A percentile compares a stretch with the other conserved stretches of the same genome.
phyloP scores from a whole-genome alignment of 1,140 invertebrate genomes.

The Physella acuta region DNA sequence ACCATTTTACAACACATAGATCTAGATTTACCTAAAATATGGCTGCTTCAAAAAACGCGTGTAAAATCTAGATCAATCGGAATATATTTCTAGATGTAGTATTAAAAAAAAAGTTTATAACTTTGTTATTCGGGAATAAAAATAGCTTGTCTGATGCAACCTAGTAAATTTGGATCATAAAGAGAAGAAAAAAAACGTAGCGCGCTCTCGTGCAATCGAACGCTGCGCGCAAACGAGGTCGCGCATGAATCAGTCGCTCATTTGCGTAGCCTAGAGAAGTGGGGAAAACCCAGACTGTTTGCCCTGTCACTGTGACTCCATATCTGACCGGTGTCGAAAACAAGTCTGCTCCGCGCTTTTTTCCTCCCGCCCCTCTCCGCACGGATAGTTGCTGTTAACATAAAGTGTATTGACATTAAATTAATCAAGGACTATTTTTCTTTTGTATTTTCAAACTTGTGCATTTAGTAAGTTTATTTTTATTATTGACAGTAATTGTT shows the following conservation, averaged over 20 bases:
- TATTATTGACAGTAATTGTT: too few relatives aligned
- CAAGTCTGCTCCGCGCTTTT: not conserved
- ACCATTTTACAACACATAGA: too few relatives aligned
- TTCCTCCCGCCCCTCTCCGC: not conserved
- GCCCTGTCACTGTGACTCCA: slow-evolving; percentile 14
- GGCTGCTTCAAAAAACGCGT: not conserved
- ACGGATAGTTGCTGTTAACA: not conserved
- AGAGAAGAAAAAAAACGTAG: not conserved
- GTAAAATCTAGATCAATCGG: not conserved
- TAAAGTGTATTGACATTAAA: too few relatives aligned
- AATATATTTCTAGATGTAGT: not conserved
- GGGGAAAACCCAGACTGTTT: slow-evolving; percentile 15
- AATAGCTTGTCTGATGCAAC: not conserved
- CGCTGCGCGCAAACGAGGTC: slow-evolving; percentile 1
- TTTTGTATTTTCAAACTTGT: too few relatives aligned
- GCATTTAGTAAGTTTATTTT: too few relatives aligned
- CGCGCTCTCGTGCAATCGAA: not conserved
- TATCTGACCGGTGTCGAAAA: not conserved
- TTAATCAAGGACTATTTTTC: too few relatives aligned
- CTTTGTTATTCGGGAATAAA: not conserved
- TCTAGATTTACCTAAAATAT: too few relatives aligned
- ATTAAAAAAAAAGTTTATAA: not conserved
- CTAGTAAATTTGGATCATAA: not conserved
- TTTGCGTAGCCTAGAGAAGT: slow-evolving; percentile 12
- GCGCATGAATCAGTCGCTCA: not conserved